These are phyloP conservation scores for Erebia ligea DNA, from an alignment of 2,888 invertebrate species.

Conservation along the genomic window DNA sequence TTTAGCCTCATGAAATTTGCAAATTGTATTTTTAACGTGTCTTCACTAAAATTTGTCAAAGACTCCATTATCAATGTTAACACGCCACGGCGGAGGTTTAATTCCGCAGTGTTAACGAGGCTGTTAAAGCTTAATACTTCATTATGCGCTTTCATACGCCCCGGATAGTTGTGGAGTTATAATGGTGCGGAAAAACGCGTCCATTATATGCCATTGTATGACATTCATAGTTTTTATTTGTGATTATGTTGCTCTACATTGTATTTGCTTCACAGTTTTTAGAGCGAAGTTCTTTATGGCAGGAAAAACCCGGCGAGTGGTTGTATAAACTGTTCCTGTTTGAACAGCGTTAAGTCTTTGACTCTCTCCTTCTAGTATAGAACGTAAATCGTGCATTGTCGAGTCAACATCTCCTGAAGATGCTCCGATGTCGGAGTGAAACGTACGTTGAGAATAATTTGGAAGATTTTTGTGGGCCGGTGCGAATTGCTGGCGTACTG, in stretches of 20 bases:
- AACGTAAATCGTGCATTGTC: no score
- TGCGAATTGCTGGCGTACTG: no score
- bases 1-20: no score
- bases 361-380: no score
- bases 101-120: conserved; percentile 37
- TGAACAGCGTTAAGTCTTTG: no score
- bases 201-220: conserved; percentile 8
- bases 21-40: no score
- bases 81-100: conserved; percentile 30
- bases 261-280: background rate
- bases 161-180: conserved; percentile 35
- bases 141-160: conserved; percentile 40
- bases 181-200: conserved; percentile 19
- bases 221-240: conserved; percentile 2
- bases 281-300: background rate
- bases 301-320: no score
- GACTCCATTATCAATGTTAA: conserved; percentile 33
- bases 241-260: background rate
- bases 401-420: no score
- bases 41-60: conserved; percentile 39
- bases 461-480: no score
- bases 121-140: conserved; percentile 40
- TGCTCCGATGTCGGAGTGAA: no score
- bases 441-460: no score
- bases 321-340: no score